Conservation (phyloP, 2,113 vertebrate species). For the Paradoxurus hermaphroditus region DNA sequence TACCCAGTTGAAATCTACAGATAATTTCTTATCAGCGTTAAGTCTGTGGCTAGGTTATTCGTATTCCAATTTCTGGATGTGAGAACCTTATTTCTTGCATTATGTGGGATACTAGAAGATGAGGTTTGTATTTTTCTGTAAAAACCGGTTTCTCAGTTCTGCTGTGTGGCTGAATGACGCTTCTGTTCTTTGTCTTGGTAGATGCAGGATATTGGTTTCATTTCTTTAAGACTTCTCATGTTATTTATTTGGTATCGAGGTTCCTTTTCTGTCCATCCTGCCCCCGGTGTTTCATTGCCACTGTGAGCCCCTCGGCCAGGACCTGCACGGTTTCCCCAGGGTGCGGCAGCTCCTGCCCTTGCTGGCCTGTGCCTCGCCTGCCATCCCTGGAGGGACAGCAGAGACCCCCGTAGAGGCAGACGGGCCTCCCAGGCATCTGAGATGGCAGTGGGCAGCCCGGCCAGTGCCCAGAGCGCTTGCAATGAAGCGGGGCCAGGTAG, state of each 20-base stretch:
- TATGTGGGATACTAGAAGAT: not conserved
- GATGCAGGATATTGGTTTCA: not conserved
- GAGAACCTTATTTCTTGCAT: not conserved
- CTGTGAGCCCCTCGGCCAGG: not conserved
- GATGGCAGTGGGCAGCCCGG: not conserved
- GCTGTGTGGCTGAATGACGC: not conserved
- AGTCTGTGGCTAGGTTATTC: not conserved
- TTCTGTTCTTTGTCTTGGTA: not conserved
- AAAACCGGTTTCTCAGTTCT: not conserved
- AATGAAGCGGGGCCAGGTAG: fast-evolving
- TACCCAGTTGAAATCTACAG: not conserved
- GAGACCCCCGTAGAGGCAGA: not conserved
- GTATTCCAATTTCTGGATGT: not conserved
- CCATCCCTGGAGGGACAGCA: not conserved
- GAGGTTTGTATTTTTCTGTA: not conserved
- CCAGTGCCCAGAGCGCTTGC: too few species aligned
- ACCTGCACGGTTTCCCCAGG: not conserved
- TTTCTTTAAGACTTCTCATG: not conserved
- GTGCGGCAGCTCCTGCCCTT: not conserved
- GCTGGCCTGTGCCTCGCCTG: not conserved
- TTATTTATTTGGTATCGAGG: not conserved
- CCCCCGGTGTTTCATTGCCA: not conserved
- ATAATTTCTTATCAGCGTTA: not conserved
- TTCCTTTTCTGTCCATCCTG: not conserved
- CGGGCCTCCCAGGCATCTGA: not conserved